Conservation (phyloP, 2,797 vertebrate species). For the Acrossocheilus fasciatus region DNA sequence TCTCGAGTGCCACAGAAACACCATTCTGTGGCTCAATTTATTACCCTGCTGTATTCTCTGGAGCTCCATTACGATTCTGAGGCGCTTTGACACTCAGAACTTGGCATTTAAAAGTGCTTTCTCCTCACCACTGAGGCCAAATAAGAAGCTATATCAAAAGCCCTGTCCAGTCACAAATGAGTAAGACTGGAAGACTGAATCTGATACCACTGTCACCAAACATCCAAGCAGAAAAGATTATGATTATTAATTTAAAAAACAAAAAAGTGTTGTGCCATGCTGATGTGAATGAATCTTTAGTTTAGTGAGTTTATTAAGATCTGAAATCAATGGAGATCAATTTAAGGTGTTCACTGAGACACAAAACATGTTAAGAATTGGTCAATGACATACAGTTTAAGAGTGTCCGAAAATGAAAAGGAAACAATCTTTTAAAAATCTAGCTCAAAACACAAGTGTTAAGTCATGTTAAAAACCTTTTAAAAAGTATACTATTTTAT, state of each 20-base stretch:
- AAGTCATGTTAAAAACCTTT: background rate
- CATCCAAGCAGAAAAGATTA: background rate
- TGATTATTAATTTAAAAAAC: background rate
- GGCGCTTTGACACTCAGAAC: slow-evolving; percentile 54
- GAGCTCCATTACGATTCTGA: slow-evolving; percentile 57
- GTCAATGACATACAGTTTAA: background rate
- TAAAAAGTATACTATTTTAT: background rate
- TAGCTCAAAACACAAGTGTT: too few relatives aligned
- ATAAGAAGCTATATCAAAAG: slow-evolving; percentile 26
- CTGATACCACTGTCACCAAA: background rate
- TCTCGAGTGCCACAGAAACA: slow-evolving; percentile 42
- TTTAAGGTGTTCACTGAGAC: background rate
- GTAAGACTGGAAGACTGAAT: background rate
- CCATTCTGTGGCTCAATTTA: slow-evolving; percentile 61
- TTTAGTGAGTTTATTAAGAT: background rate
- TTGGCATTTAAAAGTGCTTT: slow-evolving; percentile 67
- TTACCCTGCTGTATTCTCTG: slow-evolving; percentile 54
- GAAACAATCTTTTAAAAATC: too few relatives aligned
- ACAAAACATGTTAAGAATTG: background rate
- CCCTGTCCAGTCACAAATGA: slow-evolving; percentile 20
- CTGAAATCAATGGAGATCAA: background rate
- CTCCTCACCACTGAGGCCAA: slow-evolving; percentile 52
- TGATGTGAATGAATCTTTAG: background rate
- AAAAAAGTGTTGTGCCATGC: background rate
- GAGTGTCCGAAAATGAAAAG: too few relatives aligned